Conservation (phyloP, 2,113 vertebrate species). For the Numenius arquata region DNA sequence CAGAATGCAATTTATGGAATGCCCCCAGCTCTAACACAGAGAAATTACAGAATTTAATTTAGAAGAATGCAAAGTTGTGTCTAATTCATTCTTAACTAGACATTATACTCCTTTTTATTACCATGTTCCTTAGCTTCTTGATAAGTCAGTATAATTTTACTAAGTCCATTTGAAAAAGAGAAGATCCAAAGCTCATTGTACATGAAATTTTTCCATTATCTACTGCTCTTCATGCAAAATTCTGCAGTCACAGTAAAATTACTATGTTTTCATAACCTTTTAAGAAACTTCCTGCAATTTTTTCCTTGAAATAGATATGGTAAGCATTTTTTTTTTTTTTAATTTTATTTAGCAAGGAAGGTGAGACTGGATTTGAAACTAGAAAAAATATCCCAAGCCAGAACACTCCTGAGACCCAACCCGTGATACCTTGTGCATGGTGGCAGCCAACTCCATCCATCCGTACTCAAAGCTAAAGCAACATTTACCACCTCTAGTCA, state of each 20-base stretch:
- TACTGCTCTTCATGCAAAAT: not conserved
- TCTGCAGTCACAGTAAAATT: not conserved
- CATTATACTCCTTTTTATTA: not conserved
- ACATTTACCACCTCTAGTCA: not conserved
- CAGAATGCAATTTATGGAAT: not conserved
- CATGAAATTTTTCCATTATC: not conserved
- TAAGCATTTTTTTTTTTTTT: not conserved
- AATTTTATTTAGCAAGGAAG: not conserved
- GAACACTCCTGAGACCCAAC: not conserved
- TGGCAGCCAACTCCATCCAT: not conserved
- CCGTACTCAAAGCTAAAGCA: not conserved
- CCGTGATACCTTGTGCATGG: fast-evolving
- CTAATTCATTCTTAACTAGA: not conserved
- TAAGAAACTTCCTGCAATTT: not conserved
- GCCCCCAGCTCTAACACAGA: not conserved
- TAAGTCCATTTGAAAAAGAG: not conserved
- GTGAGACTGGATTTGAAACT: not conserved
- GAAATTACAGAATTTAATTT: not conserved
- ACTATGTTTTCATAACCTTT: not conserved
- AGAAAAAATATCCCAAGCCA: not conserved
- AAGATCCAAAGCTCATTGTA: not conserved
- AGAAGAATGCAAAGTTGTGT: not conserved
- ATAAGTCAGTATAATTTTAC: not conserved
- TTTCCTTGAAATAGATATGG: not conserved
- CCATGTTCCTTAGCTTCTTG: not conserved